Evolutionary conservation across 2,888 invertebrate species (phyloP), one percentile per base, ranked within the genome.

Genomic region (Koerneria pararmatus): DNA sequence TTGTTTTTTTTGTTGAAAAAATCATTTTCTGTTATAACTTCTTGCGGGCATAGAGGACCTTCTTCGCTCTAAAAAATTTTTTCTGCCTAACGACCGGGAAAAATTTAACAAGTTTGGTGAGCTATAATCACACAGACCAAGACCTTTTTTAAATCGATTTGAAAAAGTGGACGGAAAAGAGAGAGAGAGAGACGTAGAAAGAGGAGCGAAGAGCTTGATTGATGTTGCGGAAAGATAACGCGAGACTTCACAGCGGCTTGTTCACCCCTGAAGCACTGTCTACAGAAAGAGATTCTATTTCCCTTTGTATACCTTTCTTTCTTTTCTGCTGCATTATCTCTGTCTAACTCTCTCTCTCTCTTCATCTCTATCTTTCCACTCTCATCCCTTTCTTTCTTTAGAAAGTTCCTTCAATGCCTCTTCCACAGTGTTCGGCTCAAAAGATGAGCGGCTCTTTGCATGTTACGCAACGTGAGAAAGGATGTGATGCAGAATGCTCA

Each of bases 251-350:
- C 41, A 41, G 8, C 41, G 15, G 8, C 15, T 41, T 19, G 15
- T 41, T 15, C 11, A 19, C 41, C 41, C 11, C 41, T 41, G 8
- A 41, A 19, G n/a, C n/a, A n/a, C n/a, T n/a, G 22, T 22, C 57
- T 32, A 56, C 32, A 51, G 51, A 51, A 29, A 51, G 51, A 27
- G 53, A 27, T n/a, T 53, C 53, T 24, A 29, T 31, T 53, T 24
- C 31, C 53, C 27, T 8, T n/a, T 53, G 29, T 4, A 56, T 29
- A 19, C 11, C 54, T 54, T 32, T 56, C 27, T 54, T 11, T 54
- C 31, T 54, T 22, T 54, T 8, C 2, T 57, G 24, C 35, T 34
- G 4, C n/a, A 15, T n/a, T 35, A 4, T 19, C 32, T 32, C 29
- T n/a, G 24, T 34, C 35, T 35, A 22, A 35, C 37, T 24, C 35